Base-by-base conservation (phyloP, 2,888 invertebrate species). In the Mimachlamys varia region DNA sequence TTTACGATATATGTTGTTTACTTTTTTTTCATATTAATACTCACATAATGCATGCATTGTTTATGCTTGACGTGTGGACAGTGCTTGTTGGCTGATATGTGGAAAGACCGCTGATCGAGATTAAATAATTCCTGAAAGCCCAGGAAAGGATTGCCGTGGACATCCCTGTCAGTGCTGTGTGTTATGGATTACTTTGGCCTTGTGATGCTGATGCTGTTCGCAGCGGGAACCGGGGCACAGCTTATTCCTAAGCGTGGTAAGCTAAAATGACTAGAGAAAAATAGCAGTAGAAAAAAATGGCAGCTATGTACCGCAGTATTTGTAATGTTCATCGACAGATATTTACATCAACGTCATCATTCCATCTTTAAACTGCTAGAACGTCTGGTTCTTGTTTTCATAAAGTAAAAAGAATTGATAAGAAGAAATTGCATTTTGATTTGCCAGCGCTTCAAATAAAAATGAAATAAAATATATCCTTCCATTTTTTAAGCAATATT, bases 181-280 rank as follows among this genome's bases (percentile, higher is more conserved):
- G 33, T 76, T 33, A 76, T 76, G 76, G 76, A 33, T 76, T 76
- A 76, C 76, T 76, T 76, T 76, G 76, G 76, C 76, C 76, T 76
- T 19, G 76, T 76, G 33, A 5, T 76, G 27, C 76, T 76, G 76
- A 76, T 76, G 76, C 33, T 76, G 33, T 76, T 13, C 27, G 15
- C 76, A 10, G 22, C 7, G 7, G 76, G 27, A 76, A 33, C 33
- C 15, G 76, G 12, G 33, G 76, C 76, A 5, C 76, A 76, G 76
- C 33, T 33, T 76, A 76, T 33, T 33, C 76, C 76, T 1, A 27
- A 76, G 27, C 76, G 33, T 33, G 76, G 76, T 76, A 76, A 76
- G 76, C 19, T 27, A 76, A 22, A 33, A 27, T 27, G 13, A 33
- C 33, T 33, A 33, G 12, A 27, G 76, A 33, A 76, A 4, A 0